Evolutionary conservation across 2,797 vertebrate species (phyloP), one percentile per base, ranked within the genome.

Genomic region (Loris lydekkerianus): DNA sequence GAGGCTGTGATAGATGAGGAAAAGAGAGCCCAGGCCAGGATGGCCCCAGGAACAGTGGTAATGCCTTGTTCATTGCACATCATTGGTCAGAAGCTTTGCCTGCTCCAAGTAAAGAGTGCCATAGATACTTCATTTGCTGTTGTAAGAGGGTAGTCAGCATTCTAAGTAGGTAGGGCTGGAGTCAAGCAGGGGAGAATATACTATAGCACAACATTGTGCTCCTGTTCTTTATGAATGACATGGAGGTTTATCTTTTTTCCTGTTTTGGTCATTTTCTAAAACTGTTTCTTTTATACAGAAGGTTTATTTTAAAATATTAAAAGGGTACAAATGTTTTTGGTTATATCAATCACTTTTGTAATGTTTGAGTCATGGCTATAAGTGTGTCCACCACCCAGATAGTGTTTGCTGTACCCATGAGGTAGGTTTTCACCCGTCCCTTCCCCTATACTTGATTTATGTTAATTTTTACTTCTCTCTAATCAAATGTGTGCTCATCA

Each of bases 1-100:
- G 6, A 82, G 27, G 86, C 69, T 72, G 58, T 96, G 61, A 91
- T 17, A 86, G 61, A 82, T 73, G 43, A 85, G 23, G 17, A 70
- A 21, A 61, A 89, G 60, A 40, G 11, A 88, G 34, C 14, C 25
- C 4, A 1, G 46, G 25, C 6, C 29, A 37, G 18, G 27, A 20
- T 61, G 37, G 7, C 15, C 18, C 27, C 8, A 2, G 5, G 21
- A n/a, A 18, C 61, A 37, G 1, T 20, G 53, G 43, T 49, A 7
- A 29, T 11, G 5, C 13, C n/a, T 9, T 23, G 20, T 29, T 15
- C 11, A 13, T 27, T 43, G 29, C 10, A 21, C 3, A 37, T 56
- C 5, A 1, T 34, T 29, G 29, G 11, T 17, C 53, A 25, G 37
- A 9, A n/a, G 58, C 9, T 40, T 34, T 49, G 81, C 14, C 49